Evolutionary conservation across 1,140 invertebrate species (phyloP), one percentile per base, ranked within the genome.

Genomic region (Drosophila nebulosa): DNA sequence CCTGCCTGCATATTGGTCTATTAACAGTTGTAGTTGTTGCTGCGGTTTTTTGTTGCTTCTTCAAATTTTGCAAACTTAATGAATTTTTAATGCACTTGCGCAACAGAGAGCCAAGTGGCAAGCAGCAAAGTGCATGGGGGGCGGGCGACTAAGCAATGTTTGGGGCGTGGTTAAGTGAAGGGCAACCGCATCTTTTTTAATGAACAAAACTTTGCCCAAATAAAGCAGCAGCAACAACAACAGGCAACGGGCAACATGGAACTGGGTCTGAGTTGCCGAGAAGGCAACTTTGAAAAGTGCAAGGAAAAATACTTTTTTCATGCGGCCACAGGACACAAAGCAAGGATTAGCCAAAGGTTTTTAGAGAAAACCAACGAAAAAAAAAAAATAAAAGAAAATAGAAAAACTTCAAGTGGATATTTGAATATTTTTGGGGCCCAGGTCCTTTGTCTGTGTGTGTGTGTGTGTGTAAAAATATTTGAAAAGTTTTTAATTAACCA

Each of bases 31-130:
- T 79, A 84, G 73, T 83, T 76, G 76, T 68, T 89, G 76, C 64
- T 89, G 84, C 55, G 67, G 76, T 75, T 89, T 83, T 78, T 73
- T 78, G 81, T 75, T 74, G 70, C 74, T 77, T 58, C 85, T 83
- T 84, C 67, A 86, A 90, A 90, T 84, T 90, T 88, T 78, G 59
- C 77, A 78, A 90, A 90, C 89, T 90, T 90, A 90, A 90, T 90
- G 89, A 90, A 90, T 90, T 90, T 90, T 90, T 90, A 90, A 90
- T 90, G 89, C 86, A 86, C 85, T 90, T 84, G 79, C 76, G 71
- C 64, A 84, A 69, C 64, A 55, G 39, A 56, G 62, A 72, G 69
- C 59, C 80, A 86, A 86, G 26, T 30, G 64, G 64, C 26, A 61
- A 80, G 77, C 58, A 42, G 39, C 53, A 66, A 65, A 53, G 50